These are phyloP conservation scores for Megaleporinus macrocephalus DNA, from an alignment of 2,113 vertebrate genomes.

Conservation along the genomic window DNA sequence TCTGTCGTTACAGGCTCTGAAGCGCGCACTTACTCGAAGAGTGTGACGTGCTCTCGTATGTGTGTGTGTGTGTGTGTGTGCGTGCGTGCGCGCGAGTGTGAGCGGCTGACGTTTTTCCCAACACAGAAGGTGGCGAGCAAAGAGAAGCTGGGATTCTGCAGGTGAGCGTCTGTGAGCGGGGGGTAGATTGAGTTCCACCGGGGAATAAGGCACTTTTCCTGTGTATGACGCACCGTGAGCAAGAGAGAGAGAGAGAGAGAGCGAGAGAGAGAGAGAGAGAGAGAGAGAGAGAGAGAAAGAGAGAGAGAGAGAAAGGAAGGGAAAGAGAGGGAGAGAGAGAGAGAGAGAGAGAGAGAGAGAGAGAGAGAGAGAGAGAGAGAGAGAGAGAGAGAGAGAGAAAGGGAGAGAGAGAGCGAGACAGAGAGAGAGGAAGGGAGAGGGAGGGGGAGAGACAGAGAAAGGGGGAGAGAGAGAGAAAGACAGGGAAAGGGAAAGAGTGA, in stretches of 20 bases:
- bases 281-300: background rate
- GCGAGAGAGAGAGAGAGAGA: background rate
- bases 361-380: no score
- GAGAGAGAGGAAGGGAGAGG: constrained; percentile 6
- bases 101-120: background rate
- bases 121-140: no score
- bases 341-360: background rate
- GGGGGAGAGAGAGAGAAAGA: background rate
- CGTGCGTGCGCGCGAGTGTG: constrained; percentile 24
- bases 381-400: background rate
- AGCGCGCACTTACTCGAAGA: constrained; percentile 46
- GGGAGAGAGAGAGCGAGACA: constrained; percentile 33
- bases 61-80: constrained; percentile 20
- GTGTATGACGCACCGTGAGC: constrained; percentile 48
- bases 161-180: constrained; percentile 41
- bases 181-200: constrained; percentile 53
- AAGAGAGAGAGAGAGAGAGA: background rate
- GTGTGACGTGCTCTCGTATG: constrained; percentile 47
- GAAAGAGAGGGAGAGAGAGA: background rate
- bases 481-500: background rate
- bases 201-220: constrained; percentile 58
- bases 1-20: constrained; percentile 37
- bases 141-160: no score
- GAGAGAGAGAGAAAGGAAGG: constrained; percentile 34
- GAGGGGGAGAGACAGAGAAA: background rate